Evolutionary conservation across 2,797 vertebrate species (phyloP).

Genomic region (Pseudopleuronectes americanus): DNA sequence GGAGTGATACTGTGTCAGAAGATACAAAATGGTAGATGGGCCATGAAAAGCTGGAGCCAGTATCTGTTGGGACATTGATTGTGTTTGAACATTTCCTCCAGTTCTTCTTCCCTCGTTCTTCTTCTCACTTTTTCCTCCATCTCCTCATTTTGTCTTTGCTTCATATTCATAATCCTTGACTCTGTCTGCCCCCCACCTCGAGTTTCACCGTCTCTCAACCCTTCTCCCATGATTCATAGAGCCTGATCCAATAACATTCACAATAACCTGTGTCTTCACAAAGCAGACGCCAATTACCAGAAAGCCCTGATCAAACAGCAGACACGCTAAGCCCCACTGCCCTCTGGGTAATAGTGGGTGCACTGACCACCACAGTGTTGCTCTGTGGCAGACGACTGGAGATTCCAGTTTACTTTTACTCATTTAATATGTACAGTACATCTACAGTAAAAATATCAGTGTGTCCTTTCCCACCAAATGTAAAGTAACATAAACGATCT

Average conservation of each 20-base stretch:
- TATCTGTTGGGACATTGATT: constrained; percentile 21
- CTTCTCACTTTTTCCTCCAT: too few species aligned
- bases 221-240: too few species aligned
- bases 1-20: constrained; percentile 6
- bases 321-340: constrained; percentile 12
- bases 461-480: too few species aligned
- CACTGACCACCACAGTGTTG: constrained; percentile 11
- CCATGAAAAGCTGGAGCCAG: constrained; percentile 3
- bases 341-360: constrained; percentile 32
- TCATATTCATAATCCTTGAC: background rate
- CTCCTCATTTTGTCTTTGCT: too few species aligned
- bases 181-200: background rate
- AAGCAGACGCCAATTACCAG: constrained; percentile 56
- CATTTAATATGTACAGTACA: too few species aligned
- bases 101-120: too few species aligned
- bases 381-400: constrained; percentile 13
- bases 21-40: constrained; percentile 7
- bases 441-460: too few species aligned
- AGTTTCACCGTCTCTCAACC: background rate
- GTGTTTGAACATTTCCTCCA: background rate
- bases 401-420: background rate
- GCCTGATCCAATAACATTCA: constrained; percentile 53
- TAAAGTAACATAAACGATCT: too few species aligned
- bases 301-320: constrained; percentile 61
- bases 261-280: constrained; percentile 43